Evolutionary conservation across 2,113 vertebrate genomes (phyloP), one percentile per base, ranked within the genome.

Genomic region (Phasianus colchicus): DNA sequence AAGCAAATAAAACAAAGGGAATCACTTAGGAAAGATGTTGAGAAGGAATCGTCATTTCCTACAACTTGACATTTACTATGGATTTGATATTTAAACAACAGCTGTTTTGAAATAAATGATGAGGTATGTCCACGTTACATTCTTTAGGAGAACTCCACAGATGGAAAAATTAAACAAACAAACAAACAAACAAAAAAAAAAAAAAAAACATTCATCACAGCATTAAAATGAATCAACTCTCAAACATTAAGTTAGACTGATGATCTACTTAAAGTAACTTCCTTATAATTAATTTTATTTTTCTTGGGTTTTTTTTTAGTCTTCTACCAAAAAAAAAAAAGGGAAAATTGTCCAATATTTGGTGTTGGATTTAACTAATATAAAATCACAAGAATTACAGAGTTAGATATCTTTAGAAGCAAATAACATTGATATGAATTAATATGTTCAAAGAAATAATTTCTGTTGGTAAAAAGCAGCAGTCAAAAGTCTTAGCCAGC

Each of bases 351-450:
- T 45, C 61, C 24, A 18, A 10, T 82, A 79, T 64, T 89, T 82
- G 9, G 7, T 82, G 93, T 82, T 54, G n/a, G 43, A 58, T 89
- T 69, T 82, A 85, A 69, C 57, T 48, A 84, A 65, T 16, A 87
- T 1, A 67, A 89, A 81, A 89, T 36, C 64, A 14, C 43, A 92
- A 87, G 38, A 50, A 78, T 75, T 86, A 80, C 32, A 60, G 52
- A 40, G 27, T 57, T 30, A 52, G 29, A 52, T 79, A 16, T 36
- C 38, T 84, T 77, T 34, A 89, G 57, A 50, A 34, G 10, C 64
- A 95, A 94, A 52, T 47, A 78, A 64, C 32, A 47, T 9, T 34
- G 22, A 78, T 10, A 24, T 57, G 25, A 92, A 42, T 89, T 67
- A 87, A 82, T 18, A 72, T 16, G 22, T 9, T 66, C 32, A 84